phyloP scores from a whole-genome alignment of 2,888 invertebrate species.

The Carterocephalus palaemon region DNA sequence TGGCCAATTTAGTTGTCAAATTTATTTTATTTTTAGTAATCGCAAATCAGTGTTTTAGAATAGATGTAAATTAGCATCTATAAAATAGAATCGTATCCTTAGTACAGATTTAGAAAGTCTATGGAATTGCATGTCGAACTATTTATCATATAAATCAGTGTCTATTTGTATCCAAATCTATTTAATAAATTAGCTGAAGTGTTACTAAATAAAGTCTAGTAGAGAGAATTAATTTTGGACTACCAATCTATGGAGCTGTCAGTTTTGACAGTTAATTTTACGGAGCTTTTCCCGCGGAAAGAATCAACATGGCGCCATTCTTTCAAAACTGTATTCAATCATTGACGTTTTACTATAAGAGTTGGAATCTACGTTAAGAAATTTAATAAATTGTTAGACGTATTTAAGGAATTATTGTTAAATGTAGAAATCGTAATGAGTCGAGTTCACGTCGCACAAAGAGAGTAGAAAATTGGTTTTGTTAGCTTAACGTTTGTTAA shows the following conservation, averaged over 20 bases:
- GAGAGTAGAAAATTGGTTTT: constrained; percentile 45
- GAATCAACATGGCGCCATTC: constrained; percentile 30
- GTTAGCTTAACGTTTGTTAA: constrained; percentile 21
- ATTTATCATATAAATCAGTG: constrained; percentile 19
- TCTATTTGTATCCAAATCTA: constrained; percentile 21
- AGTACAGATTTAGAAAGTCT: constrained; percentile 21
- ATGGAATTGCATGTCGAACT: constrained; percentile 21
- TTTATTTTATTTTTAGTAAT: constrained; percentile 3
- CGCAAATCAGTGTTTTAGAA: constrained; percentile 17
- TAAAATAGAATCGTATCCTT: constrained; percentile 13
- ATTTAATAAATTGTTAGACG: constrained; percentile 55
- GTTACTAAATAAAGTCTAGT: constrained; percentile 5
- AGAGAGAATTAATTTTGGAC: neutral
- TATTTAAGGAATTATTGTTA: constrained; percentile 55
- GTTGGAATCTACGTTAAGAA: constrained; percentile 57
- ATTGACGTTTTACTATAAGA: constrained; percentile 58
- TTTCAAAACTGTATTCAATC: constrained; percentile 33
- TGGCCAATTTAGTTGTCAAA: neutral
- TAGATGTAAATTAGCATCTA: constrained; percentile 22
- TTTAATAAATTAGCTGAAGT: constrained; percentile 11
- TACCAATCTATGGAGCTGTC: constrained; percentile 14
- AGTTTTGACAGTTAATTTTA: constrained; percentile 17
- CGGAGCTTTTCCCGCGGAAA: constrained; percentile 10
- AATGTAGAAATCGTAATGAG: constrained; percentile 55
- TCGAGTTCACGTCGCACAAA: constrained; percentile 74